phyloP scores from a whole-genome alignment of 1,140 invertebrate species.

The Cecropterus lyciades region DNA sequence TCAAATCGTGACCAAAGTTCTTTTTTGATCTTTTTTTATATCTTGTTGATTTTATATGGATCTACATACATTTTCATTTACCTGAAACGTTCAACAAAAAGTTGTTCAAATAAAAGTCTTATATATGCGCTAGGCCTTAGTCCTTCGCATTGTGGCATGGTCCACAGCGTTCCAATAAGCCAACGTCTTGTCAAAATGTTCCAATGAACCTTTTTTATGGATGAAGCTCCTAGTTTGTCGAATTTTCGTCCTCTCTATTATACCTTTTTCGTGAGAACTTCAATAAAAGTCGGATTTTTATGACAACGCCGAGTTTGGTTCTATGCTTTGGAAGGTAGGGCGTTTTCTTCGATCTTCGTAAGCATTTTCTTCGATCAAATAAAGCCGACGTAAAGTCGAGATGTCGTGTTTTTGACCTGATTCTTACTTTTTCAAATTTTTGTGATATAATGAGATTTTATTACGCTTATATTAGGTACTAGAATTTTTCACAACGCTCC shows the following conservation, averaged over 20 bases:
- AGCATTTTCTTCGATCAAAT: background rate
- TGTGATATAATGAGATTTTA: too few relatives aligned
- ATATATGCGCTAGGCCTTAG: too few relatives aligned
- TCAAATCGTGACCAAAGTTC: too few relatives aligned
- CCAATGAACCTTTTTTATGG: background rate
- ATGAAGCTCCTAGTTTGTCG: background rate
- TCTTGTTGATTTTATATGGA: too few relatives aligned
- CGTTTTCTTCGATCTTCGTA: background rate
- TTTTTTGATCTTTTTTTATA: too few relatives aligned
- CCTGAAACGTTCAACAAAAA: too few relatives aligned
- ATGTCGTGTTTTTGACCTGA: too few relatives aligned
- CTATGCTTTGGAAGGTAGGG: background rate
- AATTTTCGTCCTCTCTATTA: background rate
- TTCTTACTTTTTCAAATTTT: too few relatives aligned
- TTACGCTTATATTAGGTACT: too few relatives aligned
- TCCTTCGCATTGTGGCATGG: background rate
- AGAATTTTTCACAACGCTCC: too few relatives aligned
- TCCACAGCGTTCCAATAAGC: background rate
- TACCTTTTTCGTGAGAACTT: constrained; percentile 1
- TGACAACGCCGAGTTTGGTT: background rate
- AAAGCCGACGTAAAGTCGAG: background rate
- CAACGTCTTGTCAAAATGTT: background rate
- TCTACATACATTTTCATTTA: too few relatives aligned
- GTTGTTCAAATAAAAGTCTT: too few relatives aligned
- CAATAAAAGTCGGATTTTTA: background rate